Conservation (phyloP, 2,888 invertebrate genomes). For the Sphaerophoria rueppellii region DNA sequence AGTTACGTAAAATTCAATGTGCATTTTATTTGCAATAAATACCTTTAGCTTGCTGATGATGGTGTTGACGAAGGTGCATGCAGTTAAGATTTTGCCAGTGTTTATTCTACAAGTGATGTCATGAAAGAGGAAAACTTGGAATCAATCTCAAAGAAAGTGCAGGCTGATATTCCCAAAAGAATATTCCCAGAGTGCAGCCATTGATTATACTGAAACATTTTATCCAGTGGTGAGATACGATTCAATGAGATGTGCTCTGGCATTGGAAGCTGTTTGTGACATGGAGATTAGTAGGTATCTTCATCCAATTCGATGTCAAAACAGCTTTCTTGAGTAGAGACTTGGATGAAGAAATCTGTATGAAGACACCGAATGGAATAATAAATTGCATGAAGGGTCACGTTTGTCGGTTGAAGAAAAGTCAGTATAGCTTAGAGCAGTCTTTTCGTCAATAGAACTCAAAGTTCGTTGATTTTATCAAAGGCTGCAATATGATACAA, state of each 20-base stretch:
- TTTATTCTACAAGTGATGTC: not conserved
- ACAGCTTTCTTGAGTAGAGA: too few species aligned
- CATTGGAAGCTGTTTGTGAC: not conserved
- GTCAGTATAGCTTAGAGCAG: too few species aligned
- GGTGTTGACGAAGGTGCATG: not conserved
- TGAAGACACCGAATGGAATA: not conserved
- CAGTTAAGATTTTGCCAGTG: not conserved
- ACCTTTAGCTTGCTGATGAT: not conserved
- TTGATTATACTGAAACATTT: slow-evolving; percentile 15
- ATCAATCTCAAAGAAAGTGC: not conserved
- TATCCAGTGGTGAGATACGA: slow-evolving; percentile 6
- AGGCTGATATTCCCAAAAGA: slow-evolving; percentile 8
- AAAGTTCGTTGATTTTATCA: too few species aligned
- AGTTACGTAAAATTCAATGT: slow-evolving; percentile 1
- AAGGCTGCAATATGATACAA: too few species aligned
- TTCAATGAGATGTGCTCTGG: slow-evolving; percentile 11
- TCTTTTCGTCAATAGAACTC: too few species aligned
- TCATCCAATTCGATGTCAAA: too few species aligned
- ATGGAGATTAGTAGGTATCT: too few species aligned
- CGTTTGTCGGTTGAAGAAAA: not conserved
- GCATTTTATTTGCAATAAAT: not conserved
- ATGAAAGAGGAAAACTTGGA: too few species aligned
- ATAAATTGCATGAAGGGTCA: not conserved
- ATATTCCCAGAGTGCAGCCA: slow-evolving; percentile 1
- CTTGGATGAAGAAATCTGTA: too few species aligned